phyloP scores from a whole-genome alignment of 2,797 vertebrate species.

The Myripristis jacobus region DNA sequence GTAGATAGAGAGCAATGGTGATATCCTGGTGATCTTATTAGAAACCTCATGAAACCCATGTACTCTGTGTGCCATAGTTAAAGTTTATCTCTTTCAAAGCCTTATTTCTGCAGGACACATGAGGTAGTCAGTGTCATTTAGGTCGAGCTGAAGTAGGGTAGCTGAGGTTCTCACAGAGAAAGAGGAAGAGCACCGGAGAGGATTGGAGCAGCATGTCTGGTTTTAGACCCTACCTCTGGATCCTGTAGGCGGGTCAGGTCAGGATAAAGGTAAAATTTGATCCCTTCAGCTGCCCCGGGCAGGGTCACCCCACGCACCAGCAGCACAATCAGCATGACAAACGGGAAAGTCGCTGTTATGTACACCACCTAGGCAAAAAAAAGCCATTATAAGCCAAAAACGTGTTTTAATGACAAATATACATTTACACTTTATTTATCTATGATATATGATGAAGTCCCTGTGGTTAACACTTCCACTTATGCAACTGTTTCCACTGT shows the following conservation, averaged over 20 bases:
- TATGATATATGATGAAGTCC: background rate
- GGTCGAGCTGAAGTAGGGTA: background rate
- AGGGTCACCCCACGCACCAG: constrained; percentile 95
- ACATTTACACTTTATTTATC: background rate
- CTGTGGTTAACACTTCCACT: too few relatives aligned
- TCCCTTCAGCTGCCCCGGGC: constrained; percentile 93
- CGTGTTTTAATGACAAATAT: background rate
- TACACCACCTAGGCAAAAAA: constrained; percentile 90
- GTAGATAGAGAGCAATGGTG: background rate
- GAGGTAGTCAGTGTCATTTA: background rate
- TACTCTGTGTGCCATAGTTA: background rate
- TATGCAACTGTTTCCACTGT: too few relatives aligned
- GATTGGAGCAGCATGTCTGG: background rate
- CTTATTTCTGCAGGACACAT: constrained; percentile 3
- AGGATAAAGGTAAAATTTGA: constrained; percentile 99
- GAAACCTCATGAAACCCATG: constrained; percentile 4
- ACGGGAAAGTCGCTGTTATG: constrained; percentile 97
- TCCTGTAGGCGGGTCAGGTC: constrained; percentile 92
- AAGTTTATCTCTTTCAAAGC: constrained; percentile 10
- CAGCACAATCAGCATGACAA: constrained; percentile 95
- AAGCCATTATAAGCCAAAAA: constrained; percentile 23
- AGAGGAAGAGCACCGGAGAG: background rate
- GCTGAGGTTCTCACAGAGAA: background rate
- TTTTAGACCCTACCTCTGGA: constrained; percentile 87
- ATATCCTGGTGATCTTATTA: constrained; percentile 10